Evolutionary conservation across 2,797 vertebrate genomes (phyloP).

Genomic region (Bovichtus diacanthus): DNA sequence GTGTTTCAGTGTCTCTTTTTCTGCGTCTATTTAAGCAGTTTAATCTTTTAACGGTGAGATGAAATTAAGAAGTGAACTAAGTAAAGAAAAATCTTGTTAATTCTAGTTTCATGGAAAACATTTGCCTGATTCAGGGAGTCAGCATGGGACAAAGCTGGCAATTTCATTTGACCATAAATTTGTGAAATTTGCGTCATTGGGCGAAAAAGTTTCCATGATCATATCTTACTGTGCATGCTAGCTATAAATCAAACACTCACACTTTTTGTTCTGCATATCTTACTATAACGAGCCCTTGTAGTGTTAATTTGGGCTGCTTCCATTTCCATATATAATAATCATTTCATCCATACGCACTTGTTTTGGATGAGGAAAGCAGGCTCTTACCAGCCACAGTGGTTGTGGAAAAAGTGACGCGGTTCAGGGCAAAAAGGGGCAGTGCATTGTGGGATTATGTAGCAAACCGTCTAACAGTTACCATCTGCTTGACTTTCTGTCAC

Average conservation of each 20-base stretch:
- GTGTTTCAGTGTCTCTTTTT: neutral
- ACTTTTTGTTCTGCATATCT: neutral
- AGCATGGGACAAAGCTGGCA: neutral
- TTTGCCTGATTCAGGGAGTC: neutral
- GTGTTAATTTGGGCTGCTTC: constrained; percentile 15
- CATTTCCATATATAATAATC: constrained; percentile 25
- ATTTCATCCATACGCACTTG: constrained; percentile 22
- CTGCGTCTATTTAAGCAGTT: neutral
- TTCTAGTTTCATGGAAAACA: neutral
- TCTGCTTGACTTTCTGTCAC: constrained; percentile 43
- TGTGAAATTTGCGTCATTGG: neutral
- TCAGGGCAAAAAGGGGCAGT: neutral
- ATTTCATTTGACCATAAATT: neutral
- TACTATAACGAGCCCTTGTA: neutral
- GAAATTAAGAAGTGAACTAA: neutral
- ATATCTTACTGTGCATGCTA: neutral
- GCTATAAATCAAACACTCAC: neutral
- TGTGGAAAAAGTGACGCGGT: constrained; percentile 41
- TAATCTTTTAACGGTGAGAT: neutral
- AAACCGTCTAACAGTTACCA: constrained; percentile 44
- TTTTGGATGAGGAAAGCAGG: constrained; percentile 46
- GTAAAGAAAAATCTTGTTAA: neutral
- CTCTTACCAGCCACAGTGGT: neutral
- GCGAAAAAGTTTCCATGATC: neutral
- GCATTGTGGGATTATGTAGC: constrained; percentile 27